Conservation (phyloP, 2,888 invertebrate genomes). For the Sphaerophoria taeniata region DNA sequence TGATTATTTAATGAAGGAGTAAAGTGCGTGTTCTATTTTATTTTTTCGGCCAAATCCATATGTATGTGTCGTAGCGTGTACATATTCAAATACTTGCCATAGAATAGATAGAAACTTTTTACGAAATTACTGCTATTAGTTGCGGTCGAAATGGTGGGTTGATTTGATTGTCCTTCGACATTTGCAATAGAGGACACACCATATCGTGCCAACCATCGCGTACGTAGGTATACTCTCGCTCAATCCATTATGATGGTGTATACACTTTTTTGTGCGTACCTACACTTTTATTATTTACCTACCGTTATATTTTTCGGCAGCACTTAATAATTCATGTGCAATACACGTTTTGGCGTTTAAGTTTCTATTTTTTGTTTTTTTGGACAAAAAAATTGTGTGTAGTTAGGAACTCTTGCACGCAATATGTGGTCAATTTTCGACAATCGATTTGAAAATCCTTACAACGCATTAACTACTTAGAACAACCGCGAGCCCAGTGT, state of each 20-base stretch:
- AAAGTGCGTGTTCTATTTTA: constrained; percentile 54
- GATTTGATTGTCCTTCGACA: constrained; percentile 67
- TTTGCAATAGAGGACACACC: constrained; percentile 61
- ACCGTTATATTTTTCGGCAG: constrained; percentile 44
- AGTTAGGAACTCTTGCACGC: constrained; percentile 57
- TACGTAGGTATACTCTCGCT: constrained; percentile 22
- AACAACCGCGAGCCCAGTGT: not conserved
- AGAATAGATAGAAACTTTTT: constrained; percentile 25
- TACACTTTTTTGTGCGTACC: constrained; percentile 54
- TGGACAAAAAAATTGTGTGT: not conserved
- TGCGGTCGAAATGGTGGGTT: constrained; percentile 43
- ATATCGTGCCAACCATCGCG: constrained; percentile 54
- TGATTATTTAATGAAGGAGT: constrained; percentile 41
- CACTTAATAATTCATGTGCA: constrained; percentile 76
- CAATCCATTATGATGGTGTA: constrained; percentile 61
- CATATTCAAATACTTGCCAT: constrained; percentile 55
- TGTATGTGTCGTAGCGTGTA: not conserved
- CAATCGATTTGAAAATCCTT: constrained; percentile 69
- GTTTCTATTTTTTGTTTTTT: constrained; percentile 6
- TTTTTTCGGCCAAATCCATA: constrained; percentile 54
- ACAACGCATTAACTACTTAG: constrained; percentile 16
- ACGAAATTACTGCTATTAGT: constrained; percentile 28
- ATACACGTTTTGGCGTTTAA: constrained; percentile 76
- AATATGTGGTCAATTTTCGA: constrained; percentile 73
- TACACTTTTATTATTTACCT: constrained; percentile 44